Percentiles rank a stretch among this genome's conserved stretches.
Conservation (phyloP, 2,113 vertebrate genomes). For the Neodontobutis hainanensis region DNA sequence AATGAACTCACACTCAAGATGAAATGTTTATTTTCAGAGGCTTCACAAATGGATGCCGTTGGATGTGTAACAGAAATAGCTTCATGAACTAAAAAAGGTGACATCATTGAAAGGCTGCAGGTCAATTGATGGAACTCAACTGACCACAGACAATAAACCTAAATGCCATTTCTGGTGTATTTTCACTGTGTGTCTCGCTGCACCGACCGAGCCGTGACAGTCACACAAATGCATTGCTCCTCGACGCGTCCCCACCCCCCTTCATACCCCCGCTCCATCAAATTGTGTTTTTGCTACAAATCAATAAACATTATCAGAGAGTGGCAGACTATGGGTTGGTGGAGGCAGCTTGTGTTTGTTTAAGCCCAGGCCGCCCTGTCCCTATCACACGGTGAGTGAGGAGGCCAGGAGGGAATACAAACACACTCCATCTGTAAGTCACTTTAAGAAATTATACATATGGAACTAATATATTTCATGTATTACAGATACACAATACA, state of each 20-base stretch:
- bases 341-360: constrained; percentile 73
- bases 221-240: constrained; percentile 60
- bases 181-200: constrained; percentile 38
- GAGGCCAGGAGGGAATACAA: constrained; percentile 48
- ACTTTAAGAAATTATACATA: not conserved
- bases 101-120: not conserved
- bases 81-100: not conserved
- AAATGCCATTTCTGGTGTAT: constrained; percentile 16
- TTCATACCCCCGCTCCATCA: constrained; percentile 68
- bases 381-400: constrained; percentile 63
- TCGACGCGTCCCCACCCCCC: not conserved
- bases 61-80: too few relatives aligned
- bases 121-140: not conserved
- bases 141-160: constrained; percentile 13
- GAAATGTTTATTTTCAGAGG: constrained; percentile 40
- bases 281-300: constrained; percentile 76
- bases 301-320: constrained; percentile 84
- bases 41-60: constrained; percentile 1
- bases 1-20: constrained; percentile 63
- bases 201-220: constrained; percentile 58
- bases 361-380: constrained; percentile 68
- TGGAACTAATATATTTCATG: too few relatives aligned
- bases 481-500: constrained; percentile 23
- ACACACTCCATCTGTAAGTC: constrained; percentile 9
- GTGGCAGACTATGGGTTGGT: constrained; percentile 77